A percentile compares a stretch with the other conserved stretches of the same genome.
phyloP scores from a whole-genome alignment of 2,797 vertebrate species.

The Sparus aurata region DNA sequence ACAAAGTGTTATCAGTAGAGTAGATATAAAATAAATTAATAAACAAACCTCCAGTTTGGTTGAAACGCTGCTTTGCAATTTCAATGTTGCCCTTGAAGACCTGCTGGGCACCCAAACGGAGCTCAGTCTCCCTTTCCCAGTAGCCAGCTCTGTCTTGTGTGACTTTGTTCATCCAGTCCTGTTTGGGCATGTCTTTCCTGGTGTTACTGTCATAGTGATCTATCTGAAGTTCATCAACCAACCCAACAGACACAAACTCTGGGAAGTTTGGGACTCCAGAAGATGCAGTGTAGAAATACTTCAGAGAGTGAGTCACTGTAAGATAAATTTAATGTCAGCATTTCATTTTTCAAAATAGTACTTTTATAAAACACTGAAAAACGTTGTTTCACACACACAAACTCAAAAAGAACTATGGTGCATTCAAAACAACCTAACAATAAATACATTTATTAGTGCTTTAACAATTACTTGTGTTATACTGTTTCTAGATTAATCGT shows the following conservation, averaged over 20 bases:
- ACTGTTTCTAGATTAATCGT: no score
- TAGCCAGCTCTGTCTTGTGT: no score
- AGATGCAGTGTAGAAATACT: slow-evolving; percentile 48
- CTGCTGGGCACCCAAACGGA: no score
- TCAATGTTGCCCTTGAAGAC: background rate
- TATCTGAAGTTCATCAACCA: slow-evolving; percentile 42
- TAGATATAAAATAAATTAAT: slow-evolving; percentile 20
- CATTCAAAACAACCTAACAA: no score
- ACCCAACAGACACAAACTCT: slow-evolving; percentile 52
- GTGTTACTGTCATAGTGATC: slow-evolving; percentile 48
- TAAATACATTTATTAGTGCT: no score
- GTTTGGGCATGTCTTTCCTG: slow-evolving; percentile 28
- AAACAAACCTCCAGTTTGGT: slow-evolving; percentile 75
- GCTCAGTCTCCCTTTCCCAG: no score
- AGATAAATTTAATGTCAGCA: background rate
- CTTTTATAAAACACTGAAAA: background rate
- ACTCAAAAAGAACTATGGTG: no score
- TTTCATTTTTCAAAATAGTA: no score
- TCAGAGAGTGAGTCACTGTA: slow-evolving; percentile 59
- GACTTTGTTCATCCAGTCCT: slow-evolving; percentile 60
- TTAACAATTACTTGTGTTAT: no score
- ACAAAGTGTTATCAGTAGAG: slow-evolving; percentile 10
- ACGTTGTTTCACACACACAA: no score
- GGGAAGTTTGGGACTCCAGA: slow-evolving; percentile 62
- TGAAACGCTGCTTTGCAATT: background rate